Conservation (phyloP, 1,140 invertebrate genomes). For the Rhagoletis zephyria region DNA sequence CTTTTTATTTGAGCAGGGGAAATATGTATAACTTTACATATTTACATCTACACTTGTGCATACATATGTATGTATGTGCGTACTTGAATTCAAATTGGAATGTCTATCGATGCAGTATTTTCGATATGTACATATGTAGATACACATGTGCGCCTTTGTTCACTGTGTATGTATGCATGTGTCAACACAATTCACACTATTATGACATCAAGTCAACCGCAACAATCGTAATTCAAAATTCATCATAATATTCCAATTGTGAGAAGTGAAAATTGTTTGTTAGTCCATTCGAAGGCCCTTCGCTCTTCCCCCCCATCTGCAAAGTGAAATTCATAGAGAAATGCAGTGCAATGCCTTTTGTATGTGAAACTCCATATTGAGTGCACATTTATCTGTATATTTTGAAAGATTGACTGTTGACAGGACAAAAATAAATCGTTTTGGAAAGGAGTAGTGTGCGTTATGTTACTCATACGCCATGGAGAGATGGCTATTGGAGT, state of each 20-base stretch:
- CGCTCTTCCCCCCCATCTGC: background rate
- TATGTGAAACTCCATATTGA: background rate
- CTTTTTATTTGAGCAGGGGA: background rate
- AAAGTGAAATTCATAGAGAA: background rate
- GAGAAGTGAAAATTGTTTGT: slow-evolving; percentile 50
- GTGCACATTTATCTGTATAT: background rate
- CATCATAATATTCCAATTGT: slow-evolving; percentile 55
- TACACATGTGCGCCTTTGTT: background rate
- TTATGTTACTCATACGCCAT: too few relatives aligned
- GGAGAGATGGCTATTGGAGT: too few relatives aligned
- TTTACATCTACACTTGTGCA: background rate
- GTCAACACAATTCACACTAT: slow-evolving; percentile 54
- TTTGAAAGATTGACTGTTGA: background rate
- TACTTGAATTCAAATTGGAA: background rate
- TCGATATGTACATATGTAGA: background rate
- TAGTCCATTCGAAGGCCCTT: background rate
- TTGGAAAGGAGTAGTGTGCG: too few relatives aligned
- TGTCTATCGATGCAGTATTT: slow-evolving; percentile 28
- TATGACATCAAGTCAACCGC: slow-evolving; percentile 54
- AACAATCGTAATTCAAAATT: slow-evolving; percentile 54
- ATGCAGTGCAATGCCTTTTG: background rate
- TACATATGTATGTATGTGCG: background rate
- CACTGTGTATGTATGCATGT: background rate
- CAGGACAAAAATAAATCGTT: background rate
- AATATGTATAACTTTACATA: background rate